Conservation (phyloP, 2,113 vertebrate genomes). For the Pithys albifrons region DNA sequence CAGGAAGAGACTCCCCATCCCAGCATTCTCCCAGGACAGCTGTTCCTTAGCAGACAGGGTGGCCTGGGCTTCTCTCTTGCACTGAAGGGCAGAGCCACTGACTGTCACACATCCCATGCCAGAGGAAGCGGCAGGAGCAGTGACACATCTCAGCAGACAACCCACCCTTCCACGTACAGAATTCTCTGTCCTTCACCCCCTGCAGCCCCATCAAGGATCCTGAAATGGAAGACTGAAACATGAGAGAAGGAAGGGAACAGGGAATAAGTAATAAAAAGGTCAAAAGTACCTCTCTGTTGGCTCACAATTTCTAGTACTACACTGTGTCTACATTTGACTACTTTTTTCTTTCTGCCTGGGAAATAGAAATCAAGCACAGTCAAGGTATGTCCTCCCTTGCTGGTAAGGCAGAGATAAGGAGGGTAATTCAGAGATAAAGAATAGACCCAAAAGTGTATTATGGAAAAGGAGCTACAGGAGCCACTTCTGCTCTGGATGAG, state of each 20-base stretch:
- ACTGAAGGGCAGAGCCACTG: not conserved
- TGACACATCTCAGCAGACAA: rapidly evolving
- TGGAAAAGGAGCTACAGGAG: not conserved
- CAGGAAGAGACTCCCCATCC: not conserved
- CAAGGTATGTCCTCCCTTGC: not conserved
- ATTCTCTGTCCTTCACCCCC: not conserved
- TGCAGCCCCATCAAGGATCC: not conserved
- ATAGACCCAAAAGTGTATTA: not conserved
- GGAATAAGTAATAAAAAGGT: not conserved
- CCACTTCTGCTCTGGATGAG: not conserved
- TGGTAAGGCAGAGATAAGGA: not conserved
- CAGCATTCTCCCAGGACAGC: not conserved
- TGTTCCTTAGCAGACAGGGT: not conserved
- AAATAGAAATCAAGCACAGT: not conserved
- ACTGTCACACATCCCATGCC: not conserved
- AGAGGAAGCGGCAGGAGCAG: not conserved
- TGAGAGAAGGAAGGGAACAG: not conserved
- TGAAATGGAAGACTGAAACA: not conserved
- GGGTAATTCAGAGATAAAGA: not conserved
- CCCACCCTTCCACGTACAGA: not conserved
- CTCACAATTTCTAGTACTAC: not conserved
- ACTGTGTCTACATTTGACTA: not conserved
- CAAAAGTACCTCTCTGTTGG: not conserved
- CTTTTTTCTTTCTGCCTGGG: not conserved
- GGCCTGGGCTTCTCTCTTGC: not conserved